Conservation (phyloP, 2,797 vertebrate genomes). For the Champsocephalus gunnari region DNA sequence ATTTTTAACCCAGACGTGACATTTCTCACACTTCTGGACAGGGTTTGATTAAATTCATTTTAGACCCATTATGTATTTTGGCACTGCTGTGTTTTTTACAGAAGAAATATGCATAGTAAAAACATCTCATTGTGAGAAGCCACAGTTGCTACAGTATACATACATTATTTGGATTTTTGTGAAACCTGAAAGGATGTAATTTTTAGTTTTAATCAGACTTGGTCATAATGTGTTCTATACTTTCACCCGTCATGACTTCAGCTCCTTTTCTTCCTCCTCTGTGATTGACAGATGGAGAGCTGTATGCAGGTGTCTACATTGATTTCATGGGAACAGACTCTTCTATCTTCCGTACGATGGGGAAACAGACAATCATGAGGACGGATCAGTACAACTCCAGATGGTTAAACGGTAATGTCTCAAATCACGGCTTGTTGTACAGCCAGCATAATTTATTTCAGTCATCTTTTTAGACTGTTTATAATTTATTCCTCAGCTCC, state of each 20-base stretch:
- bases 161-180: conserved; percentile 18
- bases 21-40: conserved; percentile 19
- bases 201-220: conserved; percentile 23
- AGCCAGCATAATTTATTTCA: conserved; percentile 36
- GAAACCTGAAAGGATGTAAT: conserved; percentile 20
- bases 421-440: conserved; percentile 36
- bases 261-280: conserved; percentile 33
- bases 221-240: conserved; percentile 14
- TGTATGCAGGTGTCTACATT: conserved; percentile 97
- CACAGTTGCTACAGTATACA: conserved; percentile 22
- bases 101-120: background rate
- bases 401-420: conserved; percentile 94
- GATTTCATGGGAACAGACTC: conserved; percentile 99
- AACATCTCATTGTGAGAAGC: background rate
- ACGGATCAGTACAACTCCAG: conserved; percentile 99
- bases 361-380: conserved; percentile 98
- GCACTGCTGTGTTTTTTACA: conserved; percentile 8
- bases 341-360: conserved; percentile 97
- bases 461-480: conserved; percentile 36
- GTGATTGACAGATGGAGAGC: conserved; percentile 92
- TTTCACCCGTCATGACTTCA: conserved; percentile 40
- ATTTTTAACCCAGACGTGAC: conserved; percentile 32
- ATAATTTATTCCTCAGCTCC: conserved; percentile 41
- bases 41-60: conserved; percentile 4
- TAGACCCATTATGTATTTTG: conserved; percentile 24